Base-by-base conservation (phyloP, 2,888 invertebrate species). In the Alentia gelatinosa region DNA sequence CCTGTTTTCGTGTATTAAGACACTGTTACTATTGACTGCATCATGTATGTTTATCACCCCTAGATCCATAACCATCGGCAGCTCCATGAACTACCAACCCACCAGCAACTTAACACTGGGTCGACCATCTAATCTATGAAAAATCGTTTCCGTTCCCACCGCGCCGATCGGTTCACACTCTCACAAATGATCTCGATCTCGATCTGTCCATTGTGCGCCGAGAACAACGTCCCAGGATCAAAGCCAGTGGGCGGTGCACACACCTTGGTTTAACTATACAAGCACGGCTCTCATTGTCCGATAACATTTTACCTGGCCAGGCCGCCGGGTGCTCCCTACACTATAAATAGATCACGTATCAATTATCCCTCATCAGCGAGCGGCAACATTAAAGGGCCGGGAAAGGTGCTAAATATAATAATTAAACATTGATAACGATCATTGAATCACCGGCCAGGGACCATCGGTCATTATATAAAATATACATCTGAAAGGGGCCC, bases 401-500 rank as follows among this genome's bases (percentile, higher is more conserved):
- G 12, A 9, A 39, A 5, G 37, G 79, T 79, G 79, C 33, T 86
- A 86, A 86, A 86, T 50, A 86, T 50, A 42, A 47, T 47, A 86
- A 86, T 86, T 86, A 50, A 47, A 86, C 86, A 86, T 86, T 86
- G 50, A 86, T 86, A 86, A 47, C 30, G 30, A 47, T 33, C 33
- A 86, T 47, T 79, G 35, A 23, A 86, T 47, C 86, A 26, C 47
- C 42, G 15, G 50, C 42, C 42, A 23, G 12, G 42, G 42, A 26
- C 50, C 50, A 30, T 47, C 86, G 33, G 47, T 23, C 86, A 47
- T 47, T 42, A 42, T 50, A 86, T 86, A 23, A 86, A 86, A 86
- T 86, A 86, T 86, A 86, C 86, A 86, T 86, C 86, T 86, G 47
- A 86, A 86, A 86, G 83, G n/a, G 37, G 40, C n/a, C 39, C 39